phyloP scores from a whole-genome alignment of 2,888 invertebrate species.

The Philonicus albiceps region DNA sequence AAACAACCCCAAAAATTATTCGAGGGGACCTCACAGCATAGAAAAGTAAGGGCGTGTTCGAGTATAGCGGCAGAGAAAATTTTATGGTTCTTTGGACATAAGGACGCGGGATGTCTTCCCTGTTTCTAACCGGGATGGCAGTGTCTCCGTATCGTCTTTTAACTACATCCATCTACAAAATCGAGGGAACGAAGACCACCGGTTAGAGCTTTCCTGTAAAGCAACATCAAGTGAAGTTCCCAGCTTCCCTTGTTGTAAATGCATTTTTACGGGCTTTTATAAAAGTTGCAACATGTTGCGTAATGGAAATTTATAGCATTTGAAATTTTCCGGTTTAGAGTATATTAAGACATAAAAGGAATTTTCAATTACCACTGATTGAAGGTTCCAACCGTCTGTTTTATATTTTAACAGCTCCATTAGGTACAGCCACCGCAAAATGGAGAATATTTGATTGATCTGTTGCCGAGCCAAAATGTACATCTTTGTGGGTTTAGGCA shows the following conservation, averaged over 20 bases:
- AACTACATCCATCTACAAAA: neutral
- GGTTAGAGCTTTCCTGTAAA: neutral
- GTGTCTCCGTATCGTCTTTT: constrained; percentile 1
- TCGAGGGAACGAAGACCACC: neutral
- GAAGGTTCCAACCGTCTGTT: neutral
- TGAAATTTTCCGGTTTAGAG: constrained; percentile 43
- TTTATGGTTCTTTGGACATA: constrained; percentile 39
- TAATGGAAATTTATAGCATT: constrained; percentile 48
- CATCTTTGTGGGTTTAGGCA: neutral
- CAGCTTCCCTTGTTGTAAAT: constrained; percentile 43
- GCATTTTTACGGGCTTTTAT: constrained; percentile 49
- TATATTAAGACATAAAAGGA: constrained; percentile 48
- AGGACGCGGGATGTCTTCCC: constrained; percentile 17
- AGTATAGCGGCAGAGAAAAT: neutral
- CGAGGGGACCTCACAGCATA: constrained; percentile 31
- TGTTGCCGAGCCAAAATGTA: neutral
- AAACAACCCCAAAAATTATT: constrained; percentile 40
- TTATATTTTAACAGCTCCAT: neutral
- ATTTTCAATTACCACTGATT: constrained; percentile 45
- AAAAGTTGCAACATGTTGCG: constrained; percentile 49
- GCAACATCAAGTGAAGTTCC: constrained; percentile 2
- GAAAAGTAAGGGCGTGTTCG: constrained; percentile 7
- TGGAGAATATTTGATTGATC: neutral
- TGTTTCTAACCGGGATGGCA: neutral
- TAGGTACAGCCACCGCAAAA: neutral